Base-by-base conservation (phyloP, 2,113 vertebrate genomes). In the Thalassoma bifasciatum region DNA sequence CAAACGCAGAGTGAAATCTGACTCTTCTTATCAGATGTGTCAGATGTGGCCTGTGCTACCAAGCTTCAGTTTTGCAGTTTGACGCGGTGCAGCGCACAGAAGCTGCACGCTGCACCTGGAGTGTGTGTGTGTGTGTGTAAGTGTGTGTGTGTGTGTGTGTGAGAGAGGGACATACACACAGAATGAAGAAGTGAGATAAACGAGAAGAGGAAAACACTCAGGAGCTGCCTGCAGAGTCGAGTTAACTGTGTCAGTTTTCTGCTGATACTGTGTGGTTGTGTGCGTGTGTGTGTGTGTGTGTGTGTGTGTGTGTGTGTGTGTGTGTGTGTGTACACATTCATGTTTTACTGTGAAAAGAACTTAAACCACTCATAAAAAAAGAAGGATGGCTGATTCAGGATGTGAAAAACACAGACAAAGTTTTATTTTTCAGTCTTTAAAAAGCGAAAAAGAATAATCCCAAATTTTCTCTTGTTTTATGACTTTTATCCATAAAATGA, bases 111-210 rank as follows among this genome's bases (percentile, higher is more conserved):
- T 87, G 88, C 83, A 87, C 80, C 88, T 87, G 88, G 6, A 5
- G 37, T 51, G 53, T 50, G 64, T 73, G 81, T 82, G 42, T 44
- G 5, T 22, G 42, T 50, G 57, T 50, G 64, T 75, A 77, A 80
- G 5, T 22, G 42, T 50, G 57, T 50, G 67, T 75, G 81, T 82
- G 4, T 21, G 42, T 46, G 52, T 49, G 67, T 75, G 81, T 80
- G 5, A 44, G 57, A 44, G 66, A 72, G 81, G 77, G 4, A 63
- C 72, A 77, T 80, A 66, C 53, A 26, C 2, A 10, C 75, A 71
- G 84, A 86, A 86, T 76, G 73, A 88, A 88, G 88, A 89, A 84
- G 81, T 88, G 86, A 89, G 79, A 89, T 12, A 50, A 77, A 72
- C 5, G 58, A 62, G 26, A 47, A 77, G 67, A 22, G 5, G 50